A percentile compares a stretch with the other conserved stretches of the same genome.
Conservation (phyloP, 2,113 vertebrate species). For the Crotalus tigris region DNA sequence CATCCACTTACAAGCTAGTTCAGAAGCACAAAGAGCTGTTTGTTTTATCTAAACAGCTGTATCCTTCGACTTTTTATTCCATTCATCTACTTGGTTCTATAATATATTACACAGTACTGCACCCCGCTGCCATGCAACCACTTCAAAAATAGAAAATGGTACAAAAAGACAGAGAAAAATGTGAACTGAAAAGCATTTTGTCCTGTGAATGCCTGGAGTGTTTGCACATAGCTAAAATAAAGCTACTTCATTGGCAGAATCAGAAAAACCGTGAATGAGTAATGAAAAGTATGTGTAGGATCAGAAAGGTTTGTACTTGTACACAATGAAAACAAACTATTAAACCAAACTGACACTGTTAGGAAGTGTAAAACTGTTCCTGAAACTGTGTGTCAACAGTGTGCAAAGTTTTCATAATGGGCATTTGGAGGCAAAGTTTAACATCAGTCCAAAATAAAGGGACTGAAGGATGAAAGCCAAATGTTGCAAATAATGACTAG, state of each 20-base stretch:
- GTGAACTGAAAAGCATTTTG: neutral
- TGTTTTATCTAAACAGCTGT: neutral
- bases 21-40: neutral
- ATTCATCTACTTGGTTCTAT: neutral
- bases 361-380: constrained; percentile 84
- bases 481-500: constrained; percentile 73
- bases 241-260: constrained; percentile 67
- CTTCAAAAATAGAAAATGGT: neutral
- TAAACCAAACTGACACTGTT: constrained; percentile 86
- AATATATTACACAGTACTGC: neutral
- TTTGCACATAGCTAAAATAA: constrained; percentile 65
- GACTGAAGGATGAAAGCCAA: neutral
- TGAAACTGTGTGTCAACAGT: constrained; percentile 81
- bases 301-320: constrained; percentile 93
- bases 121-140: neutral
- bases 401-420: constrained; percentile 74
- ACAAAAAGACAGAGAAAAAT: neutral
- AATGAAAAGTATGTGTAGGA: constrained; percentile 79
- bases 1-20: neutral
- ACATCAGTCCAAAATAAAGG: constrained; percentile 76
- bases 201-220: constrained; percentile 55
- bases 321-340: constrained; percentile 92
- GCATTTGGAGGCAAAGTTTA: constrained; percentile 54
- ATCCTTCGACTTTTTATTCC: neutral
- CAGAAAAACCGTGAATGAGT: constrained; percentile 71